These are phyloP conservation scores for Ceryle rudis DNA, from an alignment of 2,797 vertebrate genomes.

Conservation along the genomic window DNA sequence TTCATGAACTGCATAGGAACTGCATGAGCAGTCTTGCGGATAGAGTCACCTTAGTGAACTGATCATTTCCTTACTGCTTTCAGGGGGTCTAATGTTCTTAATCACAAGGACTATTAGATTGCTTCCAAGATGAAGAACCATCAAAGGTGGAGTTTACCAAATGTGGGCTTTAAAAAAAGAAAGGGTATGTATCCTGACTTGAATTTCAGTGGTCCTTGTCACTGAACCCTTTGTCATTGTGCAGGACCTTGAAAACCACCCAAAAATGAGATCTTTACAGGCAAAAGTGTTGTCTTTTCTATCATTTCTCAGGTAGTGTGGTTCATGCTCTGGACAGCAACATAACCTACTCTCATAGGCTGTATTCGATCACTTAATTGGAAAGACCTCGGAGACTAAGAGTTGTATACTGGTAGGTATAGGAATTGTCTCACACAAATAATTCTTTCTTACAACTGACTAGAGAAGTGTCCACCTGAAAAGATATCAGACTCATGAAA, in stretches of 20 bases:
- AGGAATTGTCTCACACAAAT: background rate
- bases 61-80: background rate
- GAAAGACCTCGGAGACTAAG: background rate
- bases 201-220: background rate
- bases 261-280: background rate
- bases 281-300: background rate
- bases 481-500: background rate
- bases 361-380: background rate
- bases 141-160: background rate
- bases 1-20: background rate
- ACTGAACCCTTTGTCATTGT: background rate
- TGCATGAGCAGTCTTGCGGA: background rate
- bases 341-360: background rate
- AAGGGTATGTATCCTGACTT: background rate
- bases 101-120: background rate
- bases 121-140: background rate
- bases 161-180: background rate
- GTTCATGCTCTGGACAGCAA: background rate
- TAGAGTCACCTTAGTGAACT: slow-evolving; percentile 2
- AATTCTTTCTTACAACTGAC: background rate
- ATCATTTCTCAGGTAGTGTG: background rate
- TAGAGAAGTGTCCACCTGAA: background rate
- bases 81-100: background rate
- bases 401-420: background rate
- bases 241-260: background rate